Conservation (phyloP, 1,140 invertebrate genomes). For the Bombus polaris region DNA sequence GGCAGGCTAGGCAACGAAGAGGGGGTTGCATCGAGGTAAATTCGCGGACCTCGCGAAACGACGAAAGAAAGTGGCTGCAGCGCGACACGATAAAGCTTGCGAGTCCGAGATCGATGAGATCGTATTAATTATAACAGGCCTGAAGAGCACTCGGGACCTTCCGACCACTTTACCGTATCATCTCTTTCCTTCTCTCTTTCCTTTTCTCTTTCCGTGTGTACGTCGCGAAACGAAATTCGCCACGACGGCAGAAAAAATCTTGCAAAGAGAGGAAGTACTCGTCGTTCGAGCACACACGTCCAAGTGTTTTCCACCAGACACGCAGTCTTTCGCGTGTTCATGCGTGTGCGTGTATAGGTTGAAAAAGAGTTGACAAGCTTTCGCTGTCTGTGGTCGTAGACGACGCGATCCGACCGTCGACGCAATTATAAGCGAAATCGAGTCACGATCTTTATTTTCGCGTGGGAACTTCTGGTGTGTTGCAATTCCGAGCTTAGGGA, state of each 20-base stretch:
- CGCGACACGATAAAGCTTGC: background rate
- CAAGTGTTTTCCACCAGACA: background rate
- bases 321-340: no score
- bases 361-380: constrained; percentile 6
- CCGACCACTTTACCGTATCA: background rate
- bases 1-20: no score
- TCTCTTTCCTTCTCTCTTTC: background rate
- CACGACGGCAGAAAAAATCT: constrained; percentile 31
- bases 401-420: no score
- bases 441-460: background rate
- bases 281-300: background rate
- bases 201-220: background rate
- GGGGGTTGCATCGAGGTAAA: background rate
- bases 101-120: constrained; percentile 21
- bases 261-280: background rate
- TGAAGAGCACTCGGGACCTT: background rate
- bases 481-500: background rate
- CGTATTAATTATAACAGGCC: constrained; percentile 45
- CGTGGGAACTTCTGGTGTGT: background rate
- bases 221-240: constrained; percentile 26
- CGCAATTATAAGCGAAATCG: background rate
- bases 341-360: background rate
- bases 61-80: background rate
- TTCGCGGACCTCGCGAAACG: constrained; percentile 33
- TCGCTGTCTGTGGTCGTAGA: background rate